Percentiles rank a stretch among this genome's conserved stretches.
Evolutionary conservation across 2,888 invertebrate species (phyloP).

Genomic region (Acleris cristana): DNA sequence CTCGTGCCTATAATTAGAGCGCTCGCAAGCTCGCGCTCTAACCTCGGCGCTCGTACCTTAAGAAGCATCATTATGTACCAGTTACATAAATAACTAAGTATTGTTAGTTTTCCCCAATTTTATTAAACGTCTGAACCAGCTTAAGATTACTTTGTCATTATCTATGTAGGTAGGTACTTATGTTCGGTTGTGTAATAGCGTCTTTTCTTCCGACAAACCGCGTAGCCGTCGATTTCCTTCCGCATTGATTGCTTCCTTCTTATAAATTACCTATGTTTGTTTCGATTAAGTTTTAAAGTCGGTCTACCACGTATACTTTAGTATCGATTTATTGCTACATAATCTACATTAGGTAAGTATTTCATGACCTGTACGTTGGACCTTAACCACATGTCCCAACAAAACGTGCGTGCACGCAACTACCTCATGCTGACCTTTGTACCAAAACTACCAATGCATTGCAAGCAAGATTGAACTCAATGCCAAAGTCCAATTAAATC

Average conservation of each 20-base stretch:
- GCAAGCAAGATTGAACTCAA: slow-evolving; percentile 20
- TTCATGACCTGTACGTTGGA: slow-evolving; percentile 21
- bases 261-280: no score
- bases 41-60: no score
- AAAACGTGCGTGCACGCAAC: slow-evolving; percentile 32
- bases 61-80: no score
- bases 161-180: no score
- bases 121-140: no score
- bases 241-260: slow-evolving; percentile 26
- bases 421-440: slow-evolving; percentile 31
- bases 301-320: background rate
- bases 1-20: no score
- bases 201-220: background rate
- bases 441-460: slow-evolving; percentile 1
- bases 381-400: slow-evolving; percentile 38
- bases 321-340: slow-evolving; percentile 12
- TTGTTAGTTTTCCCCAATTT: no score
- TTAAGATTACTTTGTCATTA: no score
- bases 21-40: no score
- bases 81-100: no score
- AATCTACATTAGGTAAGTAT: slow-evolving; percentile 18
- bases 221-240: slow-evolving; percentile 19
- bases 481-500: background rate
- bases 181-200: no score
- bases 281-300: no score